Evolutionary conservation across 2,113 vertebrate species (phyloP), one percentile per base, ranked within the genome.

Genomic region (Regulus satrapa): DNA sequence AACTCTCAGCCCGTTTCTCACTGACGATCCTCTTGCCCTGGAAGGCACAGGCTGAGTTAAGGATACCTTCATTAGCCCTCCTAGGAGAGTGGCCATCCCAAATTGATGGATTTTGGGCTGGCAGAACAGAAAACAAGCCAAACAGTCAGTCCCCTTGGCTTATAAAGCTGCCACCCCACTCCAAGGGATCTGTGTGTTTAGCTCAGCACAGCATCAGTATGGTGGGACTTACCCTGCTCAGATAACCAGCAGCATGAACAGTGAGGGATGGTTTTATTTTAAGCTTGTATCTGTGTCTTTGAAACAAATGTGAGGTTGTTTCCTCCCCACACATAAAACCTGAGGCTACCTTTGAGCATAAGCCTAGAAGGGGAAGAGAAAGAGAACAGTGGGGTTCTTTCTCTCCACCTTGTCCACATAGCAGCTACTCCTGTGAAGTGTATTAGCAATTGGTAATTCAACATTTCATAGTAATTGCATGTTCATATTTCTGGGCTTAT

Each of bases 21-120:
- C 98, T 99, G 80, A 99, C 99, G 7, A 99, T 97, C 80, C 99
- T 97, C 96, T 98, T 99, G 92, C 98, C 99, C 99, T 99, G 94
- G 55, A 80, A 92, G 64, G 38, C 56, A 87, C 32, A 41, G 46
- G 43, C 48, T 17, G 55, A 32, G 32, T 85, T 64, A 89, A 38
- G 0, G 7, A 34, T 38, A 41, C 32, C 28, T 29, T 45, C 66
- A 6, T 9, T 2, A 36, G 34, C 49, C 38, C 52, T 43, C 34
- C 58, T 8, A 11, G 29, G 18, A 66, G 43, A 51, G 31, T 1
- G 10, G 32, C 52, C 56, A 34, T 2, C 28, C 58, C 54, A 69
- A 13, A 18, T 4, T 25, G 17, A 16, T 36, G 72, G 18, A n/a
- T 52, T 69, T 74, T 11, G 41, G 29, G 18, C 38, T 59, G 80